Evolutionary conservation across 2,888 invertebrate species (phyloP), one percentile per base, ranked within the genome.

Genomic region (Perdita meconis): DNA sequence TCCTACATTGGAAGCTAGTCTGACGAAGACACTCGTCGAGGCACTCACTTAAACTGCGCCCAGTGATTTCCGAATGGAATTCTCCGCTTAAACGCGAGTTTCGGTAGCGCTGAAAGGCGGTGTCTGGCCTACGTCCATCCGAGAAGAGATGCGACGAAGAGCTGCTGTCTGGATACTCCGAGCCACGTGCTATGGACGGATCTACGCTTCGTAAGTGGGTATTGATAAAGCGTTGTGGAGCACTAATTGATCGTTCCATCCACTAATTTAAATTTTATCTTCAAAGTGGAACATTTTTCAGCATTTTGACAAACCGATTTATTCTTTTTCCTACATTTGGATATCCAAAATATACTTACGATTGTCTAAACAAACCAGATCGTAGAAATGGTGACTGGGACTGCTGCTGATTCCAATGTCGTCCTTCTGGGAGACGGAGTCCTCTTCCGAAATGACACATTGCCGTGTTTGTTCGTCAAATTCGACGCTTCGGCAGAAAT

Each of bases 401-500:
- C 97, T 97, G 86, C 96, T 96, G 91, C 97, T 97, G 40, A 96
- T 95, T 57, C 97, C 96, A 85, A 97, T 95, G 90, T 97, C 97
- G 90, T 97, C 97, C 89, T 97, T 97, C 91, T 97, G 97, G 0
- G 97, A 97, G 47, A 97, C 95, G 0, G 97, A 97, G 90, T 98
- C 97, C 93, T 98, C 98, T 92, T 97, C 97, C 0, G 97, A 97
- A 50, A 98, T 94, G n/a, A 97, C 96, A 88, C 98, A 98, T 87
- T 96, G 96, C 67, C 96, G 95, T 2, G 96, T 96, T 94, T 96
- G 96, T 84, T 97, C 97, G 88, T 98, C 97, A 89, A 96, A 97
- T 90, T 97, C 97, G 53, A 98, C 96, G 1, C 97, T 97, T 36
- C 97, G 96, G 89, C 97, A 97, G 88, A 97, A 97, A 91, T 96